Conservation (phyloP, 1,140 invertebrate genomes). For the Ips nitidus region DNA sequence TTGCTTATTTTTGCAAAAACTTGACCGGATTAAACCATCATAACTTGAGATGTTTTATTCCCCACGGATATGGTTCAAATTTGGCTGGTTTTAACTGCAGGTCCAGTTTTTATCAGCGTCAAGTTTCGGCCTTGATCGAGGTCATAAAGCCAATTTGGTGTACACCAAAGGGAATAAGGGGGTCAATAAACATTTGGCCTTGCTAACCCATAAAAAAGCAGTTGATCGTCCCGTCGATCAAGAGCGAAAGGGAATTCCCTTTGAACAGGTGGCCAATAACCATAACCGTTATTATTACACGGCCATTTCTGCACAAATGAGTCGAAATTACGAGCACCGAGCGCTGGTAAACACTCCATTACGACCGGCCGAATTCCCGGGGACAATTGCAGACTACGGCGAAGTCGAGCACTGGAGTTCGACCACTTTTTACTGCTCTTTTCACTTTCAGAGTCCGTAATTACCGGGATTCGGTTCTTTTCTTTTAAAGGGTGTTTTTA, state of each 20-base stretch:
- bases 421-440: slow-evolving; percentile 20
- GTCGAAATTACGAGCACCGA: slow-evolving; percentile 53
- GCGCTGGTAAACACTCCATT: slow-evolving; percentile 54
- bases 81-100: no score
- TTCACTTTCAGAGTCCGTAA: slow-evolving; percentile 25
- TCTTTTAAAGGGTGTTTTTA: not conserved
- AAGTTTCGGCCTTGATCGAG: no score
- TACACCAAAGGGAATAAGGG: not conserved
- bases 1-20: no score
- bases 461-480: slow-evolving; percentile 12
- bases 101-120: no score
- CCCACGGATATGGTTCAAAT: no score
- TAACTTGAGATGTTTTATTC: no score
- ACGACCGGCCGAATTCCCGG: slow-evolving; percentile 51
- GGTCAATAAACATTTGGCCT: slow-evolving; percentile 14
- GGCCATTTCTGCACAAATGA: slow-evolving; percentile 54
- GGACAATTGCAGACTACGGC: slow-evolving; percentile 42
- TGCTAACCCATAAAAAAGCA: slow-evolving; percentile 25
- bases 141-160: no score
- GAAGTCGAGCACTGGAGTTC: slow-evolving; percentile 15
- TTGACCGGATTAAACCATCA: no score
- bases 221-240: slow-evolving; percentile 42
- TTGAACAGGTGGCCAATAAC: slow-evolving; percentile 54
- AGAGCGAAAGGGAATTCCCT: slow-evolving; percentile 39
- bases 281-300: slow-evolving; percentile 55